These are phyloP conservation scores for Coleophora deauratella DNA, from an alignment of 2,888 invertebrate species.

Conservation along the genomic window DNA sequence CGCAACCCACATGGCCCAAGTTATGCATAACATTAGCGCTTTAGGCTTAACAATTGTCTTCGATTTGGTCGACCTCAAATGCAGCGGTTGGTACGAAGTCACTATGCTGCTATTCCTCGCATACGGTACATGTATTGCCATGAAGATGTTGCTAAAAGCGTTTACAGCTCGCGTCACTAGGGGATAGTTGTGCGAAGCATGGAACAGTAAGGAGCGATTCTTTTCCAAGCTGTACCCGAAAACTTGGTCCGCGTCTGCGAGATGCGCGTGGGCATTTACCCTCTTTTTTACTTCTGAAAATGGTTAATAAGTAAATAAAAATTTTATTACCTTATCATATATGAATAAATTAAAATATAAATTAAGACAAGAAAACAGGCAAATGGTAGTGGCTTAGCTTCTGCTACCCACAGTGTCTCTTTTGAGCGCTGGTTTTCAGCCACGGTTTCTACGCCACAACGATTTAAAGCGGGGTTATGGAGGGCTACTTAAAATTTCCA, in stretches of 20 bases:
- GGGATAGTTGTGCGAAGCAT: background rate
- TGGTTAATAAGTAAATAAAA: too few species aligned
- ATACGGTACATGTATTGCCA: background rate
- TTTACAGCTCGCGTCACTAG: background rate
- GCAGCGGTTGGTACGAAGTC: background rate
- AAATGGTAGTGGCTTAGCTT: too few species aligned
- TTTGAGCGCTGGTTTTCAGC: too few species aligned
- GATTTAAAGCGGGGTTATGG: too few species aligned
- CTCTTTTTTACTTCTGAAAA: background rate
- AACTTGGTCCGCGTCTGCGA: background rate
- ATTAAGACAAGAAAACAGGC: too few species aligned
- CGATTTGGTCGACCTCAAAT: background rate
- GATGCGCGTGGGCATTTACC: background rate
- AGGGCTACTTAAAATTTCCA: too few species aligned
- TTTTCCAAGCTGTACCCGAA: background rate
- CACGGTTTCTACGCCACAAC: too few species aligned
- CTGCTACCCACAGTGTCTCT: too few species aligned
- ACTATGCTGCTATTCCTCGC: background rate
- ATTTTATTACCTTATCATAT: too few species aligned
- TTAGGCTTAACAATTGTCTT: background rate
- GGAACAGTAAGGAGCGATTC: background rate
- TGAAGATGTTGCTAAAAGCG: constrained; percentile 1
- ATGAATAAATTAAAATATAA: too few species aligned
- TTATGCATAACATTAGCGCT: background rate
- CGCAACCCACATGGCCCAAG: constrained; percentile 3